phyloP scores from a whole-genome alignment of 2,113 vertebrate genomes.

The Acanthochromis polyacanthus region DNA sequence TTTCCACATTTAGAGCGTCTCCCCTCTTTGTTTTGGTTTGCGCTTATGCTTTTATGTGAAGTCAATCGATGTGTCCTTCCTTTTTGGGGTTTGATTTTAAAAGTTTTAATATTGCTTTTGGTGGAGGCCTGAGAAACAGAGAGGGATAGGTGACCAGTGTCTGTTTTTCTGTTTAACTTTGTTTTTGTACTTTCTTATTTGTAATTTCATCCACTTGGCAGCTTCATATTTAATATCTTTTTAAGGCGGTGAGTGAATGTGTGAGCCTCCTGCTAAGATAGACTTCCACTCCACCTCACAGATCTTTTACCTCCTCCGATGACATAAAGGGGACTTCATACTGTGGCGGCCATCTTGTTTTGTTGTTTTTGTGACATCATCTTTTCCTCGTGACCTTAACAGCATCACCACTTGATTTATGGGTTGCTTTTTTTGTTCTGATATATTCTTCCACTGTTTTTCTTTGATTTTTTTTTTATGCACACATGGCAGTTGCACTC shows the following conservation, averaged over 20 bases:
- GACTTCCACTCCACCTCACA: conserved; percentile 35
- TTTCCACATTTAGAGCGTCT: conserved; percentile 8
- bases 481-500: not conserved
- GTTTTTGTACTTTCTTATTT: conserved; percentile 39
- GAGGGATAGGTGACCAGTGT: not conserved
- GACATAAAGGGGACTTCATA: not conserved
- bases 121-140: not conserved
- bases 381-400: conserved; percentile 10
- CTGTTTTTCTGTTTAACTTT: conserved; percentile 61
- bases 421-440: not conserved
- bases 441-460: not conserved
- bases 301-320: conserved; percentile 32
- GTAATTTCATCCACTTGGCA: conserved; percentile 65
- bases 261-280: conserved; percentile 31
- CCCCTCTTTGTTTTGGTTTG: conserved; percentile 23
- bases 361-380: conserved; percentile 33
- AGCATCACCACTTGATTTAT: conserved; percentile 13
- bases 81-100: conserved; percentile 16
- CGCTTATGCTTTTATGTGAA: conserved; percentile 35
- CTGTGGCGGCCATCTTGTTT: conserved; percentile 21
- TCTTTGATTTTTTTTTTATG: not conserved
- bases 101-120: conserved; percentile 10
- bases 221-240: conserved; percentile 65
- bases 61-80: conserved; percentile 32
- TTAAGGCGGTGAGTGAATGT: conserved; percentile 24